A percentile compares a stretch with the other conserved stretches of the same genome.
Evolutionary conservation across 2,797 vertebrate species (phyloP).

Genomic region (Eupleurogrammus muticus): DNA sequence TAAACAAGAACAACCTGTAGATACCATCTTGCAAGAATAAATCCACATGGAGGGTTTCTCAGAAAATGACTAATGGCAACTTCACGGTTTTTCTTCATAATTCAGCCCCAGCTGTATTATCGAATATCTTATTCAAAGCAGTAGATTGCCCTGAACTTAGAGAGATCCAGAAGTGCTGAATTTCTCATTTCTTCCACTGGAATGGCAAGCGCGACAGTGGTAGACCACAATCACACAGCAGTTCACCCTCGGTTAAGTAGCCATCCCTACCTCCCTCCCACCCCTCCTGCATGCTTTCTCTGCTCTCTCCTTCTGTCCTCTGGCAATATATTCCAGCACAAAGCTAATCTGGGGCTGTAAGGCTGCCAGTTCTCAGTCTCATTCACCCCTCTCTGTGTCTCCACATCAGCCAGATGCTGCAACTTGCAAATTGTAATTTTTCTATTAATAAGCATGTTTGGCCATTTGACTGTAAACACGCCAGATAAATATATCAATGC

Average conservation of each 20-base stretch:
- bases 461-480: not conserved
- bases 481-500: constrained; percentile 8
- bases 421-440: constrained; percentile 17
- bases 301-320: constrained; percentile 64
- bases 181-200: constrained; percentile 30
- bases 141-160: constrained; percentile 12
- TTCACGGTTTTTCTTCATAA: constrained; percentile 7
- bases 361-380: constrained; percentile 41
- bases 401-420: constrained; percentile 21
- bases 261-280: constrained; percentile 58
- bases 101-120: constrained; percentile 10
- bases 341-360: constrained; percentile 71
- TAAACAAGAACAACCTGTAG: constrained; percentile 40
- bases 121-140: constrained; percentile 12
- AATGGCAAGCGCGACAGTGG: constrained; percentile 17
- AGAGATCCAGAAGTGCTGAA: constrained; percentile 12
- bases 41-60: constrained; percentile 26
- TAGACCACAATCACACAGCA: constrained; percentile 54
- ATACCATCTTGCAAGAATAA: constrained; percentile 50
- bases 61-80: constrained; percentile 3
- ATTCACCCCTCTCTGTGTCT: constrained; percentile 24
- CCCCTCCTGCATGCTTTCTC: constrained; percentile 42
- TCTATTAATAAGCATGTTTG: constrained; percentile 5
- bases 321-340: constrained; percentile 64
- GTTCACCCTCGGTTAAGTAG: constrained; percentile 60